phyloP scores from a whole-genome alignment of 2,888 invertebrate genomes.

The Invenusta paracnida region DNA sequence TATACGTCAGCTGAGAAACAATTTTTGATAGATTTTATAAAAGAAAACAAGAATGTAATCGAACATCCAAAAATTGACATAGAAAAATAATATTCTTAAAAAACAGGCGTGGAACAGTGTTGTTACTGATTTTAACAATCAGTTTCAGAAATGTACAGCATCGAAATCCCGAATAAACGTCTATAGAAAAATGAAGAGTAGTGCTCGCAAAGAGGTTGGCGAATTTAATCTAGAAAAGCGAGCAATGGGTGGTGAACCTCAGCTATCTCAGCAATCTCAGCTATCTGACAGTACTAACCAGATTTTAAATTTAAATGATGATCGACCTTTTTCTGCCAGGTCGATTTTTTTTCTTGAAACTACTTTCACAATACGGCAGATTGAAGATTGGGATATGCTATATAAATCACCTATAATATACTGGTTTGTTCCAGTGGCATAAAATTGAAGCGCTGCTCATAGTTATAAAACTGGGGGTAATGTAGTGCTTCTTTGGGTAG shows the following conservation, averaged over 20 bases:
- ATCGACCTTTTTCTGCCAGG: background rate
- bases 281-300: background rate
- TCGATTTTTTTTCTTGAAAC: background rate
- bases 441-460: background rate
- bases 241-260: background rate
- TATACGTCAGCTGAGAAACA: background rate
- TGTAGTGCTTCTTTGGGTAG: background rate
- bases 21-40: background rate
- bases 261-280: background rate
- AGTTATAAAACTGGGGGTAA: background rate
- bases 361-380: background rate
- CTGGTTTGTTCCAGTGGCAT: background rate
- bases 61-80: background rate
- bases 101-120: background rate
- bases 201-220: background rate
- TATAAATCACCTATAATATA: background rate
- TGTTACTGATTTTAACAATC: background rate
- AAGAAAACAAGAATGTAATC: background rate
- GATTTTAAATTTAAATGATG: background rate
- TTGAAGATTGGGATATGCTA: background rate
- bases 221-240: background rate
- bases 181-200: background rate
- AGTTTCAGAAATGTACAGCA: background rate
- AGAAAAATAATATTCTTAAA: background rate
- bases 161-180: background rate